Evolutionary conservation across 2,797 vertebrate species (phyloP), one percentile per base, ranked within the genome.

Genomic region (Menidia menidia): DNA sequence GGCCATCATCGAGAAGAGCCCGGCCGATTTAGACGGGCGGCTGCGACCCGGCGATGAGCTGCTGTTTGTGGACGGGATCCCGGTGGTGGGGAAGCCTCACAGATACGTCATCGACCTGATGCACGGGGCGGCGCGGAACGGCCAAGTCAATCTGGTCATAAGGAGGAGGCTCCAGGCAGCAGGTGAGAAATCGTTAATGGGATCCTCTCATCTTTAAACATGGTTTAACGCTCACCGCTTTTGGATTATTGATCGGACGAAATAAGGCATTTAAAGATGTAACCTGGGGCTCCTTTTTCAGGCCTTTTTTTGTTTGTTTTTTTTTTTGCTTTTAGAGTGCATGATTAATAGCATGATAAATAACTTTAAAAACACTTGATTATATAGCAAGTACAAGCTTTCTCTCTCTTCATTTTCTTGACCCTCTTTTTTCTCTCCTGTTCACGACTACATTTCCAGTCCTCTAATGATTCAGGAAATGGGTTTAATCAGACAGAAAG

Each of bases 91-190:
- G 78, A 98, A 98, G 90, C 96, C 98, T 0, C 98, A 99, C 91
- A 93, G 98, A 91, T 98, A 99, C 0, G 98, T 99, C 88, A 99
- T 99, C 50, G 98, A 99, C 86, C 92, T 99, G 72, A 99, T 99
- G 98, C 98, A 99, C 74, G 96, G 95, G 0, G 98, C 98, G 42
- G 98, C 97, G 12, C 95, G 97, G 0, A 98, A 96, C 0, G 98
- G 98, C 66, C 97, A 98, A 78, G 98, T 99, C 66, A 97, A 95
- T 67, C 95, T 99, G 90, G 96, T 97, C 85, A 95, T 99, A 90
- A 94, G 97, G 88, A 95, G 98, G 93, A 96, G 96, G 93, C 83
- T 94, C 65, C 96, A 94, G 83, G 87, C 92, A 6, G 80, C 93
- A 61, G 97, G 97, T 98, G 84, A 81, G 95, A 71, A 42, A 11